These are phyloP conservation scores for Picathartes gymnocephalus DNA, from an alignment of 2,113 vertebrate species.

Conservation along the genomic window DNA sequence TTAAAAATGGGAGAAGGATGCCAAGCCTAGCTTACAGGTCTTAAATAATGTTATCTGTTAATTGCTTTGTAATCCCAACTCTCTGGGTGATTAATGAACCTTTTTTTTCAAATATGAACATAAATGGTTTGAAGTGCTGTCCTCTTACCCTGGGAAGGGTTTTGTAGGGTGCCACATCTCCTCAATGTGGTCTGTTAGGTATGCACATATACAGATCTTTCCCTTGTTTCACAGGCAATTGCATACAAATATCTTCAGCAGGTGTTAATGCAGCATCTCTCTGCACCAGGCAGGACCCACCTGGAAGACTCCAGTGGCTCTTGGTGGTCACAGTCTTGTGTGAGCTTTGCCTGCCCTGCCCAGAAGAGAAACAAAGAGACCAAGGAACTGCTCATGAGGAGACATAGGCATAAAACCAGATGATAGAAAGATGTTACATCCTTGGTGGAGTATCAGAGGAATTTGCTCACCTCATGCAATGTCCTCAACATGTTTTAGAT, in stretches of 20 bases:
- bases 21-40: neutral
- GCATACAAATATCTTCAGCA: neutral
- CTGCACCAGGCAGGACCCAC: neutral
- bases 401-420: neutral
- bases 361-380: neutral
- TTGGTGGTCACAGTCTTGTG: accelerated
- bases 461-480: neutral
- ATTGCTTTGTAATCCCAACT: neutral
- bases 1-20: neutral
- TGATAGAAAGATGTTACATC: neutral
- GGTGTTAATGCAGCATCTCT: neutral
- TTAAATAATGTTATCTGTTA: neutral
- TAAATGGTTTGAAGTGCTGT: neutral
- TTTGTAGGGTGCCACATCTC: neutral
- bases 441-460: neutral
- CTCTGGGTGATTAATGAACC: neutral
- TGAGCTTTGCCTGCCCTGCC: neutral
- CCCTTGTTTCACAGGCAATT: neutral
- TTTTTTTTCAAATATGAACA: neutral
- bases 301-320: neutral
- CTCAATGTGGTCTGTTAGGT: neutral
- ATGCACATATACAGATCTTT: neutral
- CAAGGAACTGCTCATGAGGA: neutral
- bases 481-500: neutral
- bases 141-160: neutral